These are phyloP conservation scores for Adela reaumurella DNA, from an alignment of 2,888 invertebrate species.

Conservation along the genomic window DNA sequence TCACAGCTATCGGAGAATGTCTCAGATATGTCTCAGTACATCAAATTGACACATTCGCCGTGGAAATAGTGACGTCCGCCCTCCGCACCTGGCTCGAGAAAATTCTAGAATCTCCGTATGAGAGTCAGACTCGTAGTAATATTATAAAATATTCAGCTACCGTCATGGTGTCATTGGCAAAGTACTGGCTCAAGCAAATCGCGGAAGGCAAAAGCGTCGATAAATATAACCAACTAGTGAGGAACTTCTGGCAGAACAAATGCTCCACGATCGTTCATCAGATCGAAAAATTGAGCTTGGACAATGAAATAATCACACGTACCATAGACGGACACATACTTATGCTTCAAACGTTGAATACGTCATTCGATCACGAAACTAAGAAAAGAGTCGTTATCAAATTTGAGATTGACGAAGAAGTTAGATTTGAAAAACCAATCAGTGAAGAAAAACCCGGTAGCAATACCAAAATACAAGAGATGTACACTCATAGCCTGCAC, in stretches of 20 bases:
- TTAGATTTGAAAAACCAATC: neutral
- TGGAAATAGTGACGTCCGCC: slow-evolving; percentile 20
- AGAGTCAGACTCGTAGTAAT: slow-evolving; percentile 14
- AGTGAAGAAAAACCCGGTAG: neutral
- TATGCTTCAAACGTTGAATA: slow-evolving; percentile 25
- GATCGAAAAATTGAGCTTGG: slow-evolving; percentile 31
- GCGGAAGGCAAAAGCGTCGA: slow-evolving; percentile 16
- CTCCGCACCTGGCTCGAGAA: slow-evolving; percentile 27
- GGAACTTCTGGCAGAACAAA: slow-evolving; percentile 40
- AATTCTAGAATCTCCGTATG: slow-evolving; percentile 13
- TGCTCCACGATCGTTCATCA: slow-evolving; percentile 23
- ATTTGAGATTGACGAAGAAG: slow-evolving; percentile 31
- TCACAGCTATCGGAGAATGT: slow-evolving; percentile 71
- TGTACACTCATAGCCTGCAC: slow-evolving; percentile 41
- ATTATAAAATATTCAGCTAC: slow-evolving; percentile 23
- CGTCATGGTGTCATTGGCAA: slow-evolving; percentile 23
- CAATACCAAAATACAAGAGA: slow-evolving; percentile 13
- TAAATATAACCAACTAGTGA: slow-evolving; percentile 26
- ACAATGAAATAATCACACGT: slow-evolving; percentile 32
- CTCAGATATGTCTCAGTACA: slow-evolving; percentile 54
- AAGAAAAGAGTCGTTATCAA: slow-evolving; percentile 37
- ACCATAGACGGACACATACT: slow-evolving; percentile 34
- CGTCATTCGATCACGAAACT: slow-evolving; percentile 18
- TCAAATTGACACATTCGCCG: slow-evolving; percentile 11
- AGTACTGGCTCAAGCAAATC: slow-evolving; percentile 31